Conservation (phyloP, 2,888 invertebrate genomes). For the Xestia rhomboidea region DNA sequence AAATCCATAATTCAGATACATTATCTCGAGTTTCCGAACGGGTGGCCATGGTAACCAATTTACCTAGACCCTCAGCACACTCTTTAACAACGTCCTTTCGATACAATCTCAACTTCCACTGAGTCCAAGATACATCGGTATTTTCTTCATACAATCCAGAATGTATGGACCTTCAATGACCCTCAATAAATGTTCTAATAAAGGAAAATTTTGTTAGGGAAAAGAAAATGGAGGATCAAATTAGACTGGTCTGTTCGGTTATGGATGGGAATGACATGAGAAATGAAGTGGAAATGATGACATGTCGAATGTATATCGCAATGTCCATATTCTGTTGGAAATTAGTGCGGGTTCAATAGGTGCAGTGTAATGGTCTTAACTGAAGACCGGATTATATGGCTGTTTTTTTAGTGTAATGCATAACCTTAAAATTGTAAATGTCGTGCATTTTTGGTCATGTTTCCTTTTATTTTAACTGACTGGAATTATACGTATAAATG, state of each 20-base stretch:
- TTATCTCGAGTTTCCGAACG: conserved; percentile 86
- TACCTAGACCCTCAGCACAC: conserved; percentile 68
- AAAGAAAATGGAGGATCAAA: conserved; percentile 65
- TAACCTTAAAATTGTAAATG: too few relatives aligned
- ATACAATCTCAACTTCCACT: conserved; percentile 57
- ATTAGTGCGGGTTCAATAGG: conserved; percentile 65
- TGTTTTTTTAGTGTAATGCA: background rate
- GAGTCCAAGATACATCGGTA: conserved; percentile 69
- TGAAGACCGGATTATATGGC: background rate
- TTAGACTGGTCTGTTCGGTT: conserved; percentile 67
- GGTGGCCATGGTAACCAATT: conserved; percentile 76
- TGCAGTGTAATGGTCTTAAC: conserved; percentile 17
- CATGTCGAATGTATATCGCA: conserved; percentile 69
- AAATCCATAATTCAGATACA: conserved; percentile 82
- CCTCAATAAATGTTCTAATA: conserved; percentile 57
- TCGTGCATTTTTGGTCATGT: background rate
- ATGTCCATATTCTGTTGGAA: conserved; percentile 65
- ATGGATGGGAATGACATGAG: conserved; percentile 78
- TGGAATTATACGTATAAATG: too few relatives aligned
- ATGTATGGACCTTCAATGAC: conserved; percentile 69
- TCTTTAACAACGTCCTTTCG: conserved; percentile 44
- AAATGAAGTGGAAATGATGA: conserved; percentile 82
- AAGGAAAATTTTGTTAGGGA: conserved; percentile 44
- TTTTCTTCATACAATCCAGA: conserved; percentile 67
- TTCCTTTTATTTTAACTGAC: background rate